Conservation (phyloP, 2,888 invertebrate genomes). For the Plebejus anna region DNA sequence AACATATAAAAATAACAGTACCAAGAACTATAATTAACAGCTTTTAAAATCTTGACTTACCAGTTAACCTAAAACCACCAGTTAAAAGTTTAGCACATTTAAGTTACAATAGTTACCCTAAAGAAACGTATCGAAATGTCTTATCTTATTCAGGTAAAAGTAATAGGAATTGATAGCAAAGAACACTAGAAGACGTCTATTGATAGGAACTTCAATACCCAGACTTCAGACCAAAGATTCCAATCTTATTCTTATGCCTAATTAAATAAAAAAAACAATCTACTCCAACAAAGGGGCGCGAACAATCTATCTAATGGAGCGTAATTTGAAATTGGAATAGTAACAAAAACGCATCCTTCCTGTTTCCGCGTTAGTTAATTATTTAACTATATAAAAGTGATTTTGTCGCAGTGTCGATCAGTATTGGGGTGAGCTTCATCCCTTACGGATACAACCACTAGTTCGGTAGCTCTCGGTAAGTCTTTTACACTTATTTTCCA, state of each 20-base stretch:
- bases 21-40: no score
- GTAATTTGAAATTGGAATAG: conserved; percentile 58
- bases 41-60: neutral
- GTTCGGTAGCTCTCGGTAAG: neutral
- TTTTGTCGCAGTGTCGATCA: conserved; percentile 45
- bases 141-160: no score
- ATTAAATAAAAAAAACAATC: conserved; percentile 45
- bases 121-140: neutral
- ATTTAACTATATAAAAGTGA: conserved; percentile 60
- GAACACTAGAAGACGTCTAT: neutral
- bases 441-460: conserved; percentile 44
- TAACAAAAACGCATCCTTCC: conserved; percentile 67
- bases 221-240: neutral
- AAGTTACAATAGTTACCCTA: neutral
- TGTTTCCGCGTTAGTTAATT: conserved; percentile 60
- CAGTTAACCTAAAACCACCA: no score
- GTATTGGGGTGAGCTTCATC: conserved; percentile 54
- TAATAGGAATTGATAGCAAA: neutral
- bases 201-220: neutral
- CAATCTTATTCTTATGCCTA: conserved; percentile 33
- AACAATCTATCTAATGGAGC: conserved; percentile 68
- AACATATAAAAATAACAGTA: neutral
- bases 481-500: conserved; percentile 34
- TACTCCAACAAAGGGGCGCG: conserved; percentile 58
- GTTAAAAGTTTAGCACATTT: no score